These are phyloP conservation scores for Pandemis corylana DNA, from an alignment of 2,888 invertebrate species.

Conservation along the genomic window DNA sequence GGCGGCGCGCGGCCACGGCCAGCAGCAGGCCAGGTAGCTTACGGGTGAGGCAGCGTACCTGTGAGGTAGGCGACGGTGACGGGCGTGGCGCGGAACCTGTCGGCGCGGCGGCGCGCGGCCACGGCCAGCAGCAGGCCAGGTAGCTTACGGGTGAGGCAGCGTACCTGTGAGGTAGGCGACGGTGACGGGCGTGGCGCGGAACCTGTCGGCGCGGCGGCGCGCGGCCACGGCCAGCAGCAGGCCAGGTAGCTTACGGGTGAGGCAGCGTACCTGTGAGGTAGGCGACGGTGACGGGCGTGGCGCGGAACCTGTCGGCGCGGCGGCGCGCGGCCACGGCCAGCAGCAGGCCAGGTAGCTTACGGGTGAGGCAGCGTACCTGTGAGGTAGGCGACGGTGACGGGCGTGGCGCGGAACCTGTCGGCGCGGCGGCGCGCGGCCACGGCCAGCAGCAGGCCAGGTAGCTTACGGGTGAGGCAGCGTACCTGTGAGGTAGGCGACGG, in stretches of 20 bases:
- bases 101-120: slow-evolving; percentile 92
- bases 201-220: slow-evolving; percentile 94
- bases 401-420: slow-evolving; percentile 97
- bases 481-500: slow-evolving; percentile 90
- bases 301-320: slow-evolving; percentile 96
- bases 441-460: slow-evolving; percentile 91
- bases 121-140: slow-evolving; percentile 94
- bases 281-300: slow-evolving; percentile 95
- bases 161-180: slow-evolving; percentile 89
- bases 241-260: slow-evolving; percentile 79
- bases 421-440: slow-evolving; percentile 93
- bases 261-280: slow-evolving; percentile 77
- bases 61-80: slow-evolving; percentile 93
- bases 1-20: slow-evolving; percentile 93
- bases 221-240: slow-evolving; percentile 94
- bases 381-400: slow-evolving; percentile 94
- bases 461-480: not conserved
- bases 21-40: slow-evolving; percentile 89
- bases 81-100: slow-evolving; percentile 97
- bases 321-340: slow-evolving; percentile 94
- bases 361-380: slow-evolving; percentile 45
- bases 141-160: too few species aligned
- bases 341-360: slow-evolving; percentile 87
- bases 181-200: slow-evolving; percentile 96
- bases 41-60: slow-evolving; percentile 38